Base-by-base conservation (phyloP, 2,797 vertebrate genomes). In the Cossypha heuglini region DNA sequence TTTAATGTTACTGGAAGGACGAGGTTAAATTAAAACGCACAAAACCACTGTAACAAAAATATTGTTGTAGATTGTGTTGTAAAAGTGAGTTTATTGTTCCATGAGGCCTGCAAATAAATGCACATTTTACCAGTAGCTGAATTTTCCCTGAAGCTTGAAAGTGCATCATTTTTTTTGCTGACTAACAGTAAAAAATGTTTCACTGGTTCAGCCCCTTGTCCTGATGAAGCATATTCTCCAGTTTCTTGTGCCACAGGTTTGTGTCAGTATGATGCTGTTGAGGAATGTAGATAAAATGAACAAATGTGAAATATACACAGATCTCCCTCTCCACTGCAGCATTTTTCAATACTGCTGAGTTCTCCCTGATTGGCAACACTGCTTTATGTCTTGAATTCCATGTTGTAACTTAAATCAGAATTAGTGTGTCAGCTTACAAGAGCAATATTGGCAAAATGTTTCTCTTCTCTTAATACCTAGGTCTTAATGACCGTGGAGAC, bases 311-410 rank as follows among this genome's bases (percentile, higher is more conserved):
- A 11, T 15, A 10, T 2, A 28, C 13, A 25, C 38, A 49, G 31
- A 26, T 46, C 15, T 45, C 20, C 68, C 3, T 26, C 11, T 64
- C 37, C 24, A 17, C 16, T 69, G 82, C 81, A 63, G 40, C 8
- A 0, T 54, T 83, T 89, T 62, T 20, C 68, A 84, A 45, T 57
- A 13, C 49, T 71, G 16, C 45, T 77, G 91, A 61, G 35, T 46
- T 52, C 18, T 75, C 11, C 29, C 52, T 69, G 54, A 37, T 40
- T 71, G 13, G 26, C 24, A 54, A 4, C 0, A 0, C n/a, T 37
- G n/a, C 58, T 77, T 82, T 21, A 3, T 57, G 84, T 72, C 58
- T 81, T 26, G 33, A 80, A 54, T 64, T 75, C 71, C 37, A 5
- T 21, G 24, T 69, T 66, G 78, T 55, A 33, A 45, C 40, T 81